Conservation (phyloP, 2,113 vertebrate species). For the Empidonax alnorum region DNA sequence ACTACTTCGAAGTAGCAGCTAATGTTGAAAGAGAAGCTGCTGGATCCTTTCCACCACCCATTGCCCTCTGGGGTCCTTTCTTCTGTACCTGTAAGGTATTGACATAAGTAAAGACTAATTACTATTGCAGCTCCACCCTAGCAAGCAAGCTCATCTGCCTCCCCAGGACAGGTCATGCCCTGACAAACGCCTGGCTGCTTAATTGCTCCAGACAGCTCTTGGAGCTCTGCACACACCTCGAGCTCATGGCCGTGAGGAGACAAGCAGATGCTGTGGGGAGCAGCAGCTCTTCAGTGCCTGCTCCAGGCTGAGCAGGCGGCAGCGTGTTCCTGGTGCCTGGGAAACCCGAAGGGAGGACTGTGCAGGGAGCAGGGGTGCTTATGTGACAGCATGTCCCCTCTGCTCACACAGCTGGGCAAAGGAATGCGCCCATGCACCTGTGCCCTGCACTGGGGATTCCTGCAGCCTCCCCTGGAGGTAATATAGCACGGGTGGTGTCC, state of each 20-base stretch:
- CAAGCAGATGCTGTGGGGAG: background rate
- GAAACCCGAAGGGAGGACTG: background rate
- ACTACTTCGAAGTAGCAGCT: background rate
- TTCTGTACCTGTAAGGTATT: background rate
- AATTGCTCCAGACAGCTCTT: background rate
- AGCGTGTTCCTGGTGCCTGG: background rate
- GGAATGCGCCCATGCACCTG: fast-evolving
- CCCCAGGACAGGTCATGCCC: background rate
- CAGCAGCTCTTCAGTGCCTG: background rate
- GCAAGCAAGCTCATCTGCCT: background rate
- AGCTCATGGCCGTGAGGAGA: background rate
- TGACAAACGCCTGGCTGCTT: background rate
- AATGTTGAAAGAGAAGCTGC: background rate
- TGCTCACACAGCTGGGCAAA: fast-evolving
- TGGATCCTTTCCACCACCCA: background rate
- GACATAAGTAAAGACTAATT: background rate
- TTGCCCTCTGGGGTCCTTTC: conserved; percentile 17
- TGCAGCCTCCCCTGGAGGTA: background rate
- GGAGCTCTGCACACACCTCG: background rate
- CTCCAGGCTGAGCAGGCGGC: fast-evolving
- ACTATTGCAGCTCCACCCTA: conserved; percentile 15
- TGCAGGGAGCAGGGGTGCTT: background rate
- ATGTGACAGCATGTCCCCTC: fast-evolving
- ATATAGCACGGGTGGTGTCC: fast-evolving
- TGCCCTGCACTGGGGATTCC: fast-evolving